Evolutionary conservation across 2,888 invertebrate species (phyloP).

Genomic region (Trichopoda pennipes): DNA sequence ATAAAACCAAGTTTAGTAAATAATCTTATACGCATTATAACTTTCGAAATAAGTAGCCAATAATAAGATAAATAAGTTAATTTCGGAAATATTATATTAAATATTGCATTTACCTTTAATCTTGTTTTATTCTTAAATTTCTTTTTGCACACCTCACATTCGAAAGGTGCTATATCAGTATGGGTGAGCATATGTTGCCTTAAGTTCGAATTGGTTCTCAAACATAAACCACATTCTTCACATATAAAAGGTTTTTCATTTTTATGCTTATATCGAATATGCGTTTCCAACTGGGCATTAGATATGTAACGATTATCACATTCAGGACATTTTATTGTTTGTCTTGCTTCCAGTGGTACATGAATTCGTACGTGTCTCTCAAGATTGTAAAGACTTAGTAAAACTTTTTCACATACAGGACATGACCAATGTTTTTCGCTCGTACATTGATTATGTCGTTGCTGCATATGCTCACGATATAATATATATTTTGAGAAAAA

Average conservation of each 20-base stretch:
- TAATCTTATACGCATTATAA: too few relatives aligned
- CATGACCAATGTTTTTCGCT: constrained; percentile 66
- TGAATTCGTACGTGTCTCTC: constrained; percentile 67
- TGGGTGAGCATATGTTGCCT: constrained; percentile 82
- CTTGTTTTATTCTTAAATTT: constrained; percentile 79
- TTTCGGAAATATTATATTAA: too few relatives aligned
- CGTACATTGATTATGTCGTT: constrained; percentile 61
- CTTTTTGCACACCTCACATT: constrained; percentile 81
- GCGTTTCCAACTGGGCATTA: constrained; percentile 72
- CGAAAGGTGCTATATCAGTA: constrained; percentile 81
- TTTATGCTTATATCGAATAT: constrained; percentile 77
- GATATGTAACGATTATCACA: constrained; percentile 78
- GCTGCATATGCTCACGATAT: constrained; percentile 70
- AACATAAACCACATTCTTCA: constrained; percentile 81
- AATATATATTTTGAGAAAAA: constrained; percentile 51
- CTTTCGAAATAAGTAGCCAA: too few relatives aligned
- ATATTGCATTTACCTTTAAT: constrained; percentile 69
- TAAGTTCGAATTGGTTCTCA: constrained; percentile 81
- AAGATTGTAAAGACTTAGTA: constrained; percentile 64
- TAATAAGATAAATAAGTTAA: too few relatives aligned
- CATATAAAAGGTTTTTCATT: constrained; percentile 81
- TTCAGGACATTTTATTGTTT: constrained; percentile 73
- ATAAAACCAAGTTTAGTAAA: too few relatives aligned
- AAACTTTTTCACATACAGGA: constrained; percentile 63
- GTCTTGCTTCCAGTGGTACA: constrained; percentile 72